Conservation (phyloP, 2,113 vertebrate genomes). For the Menidia beryllina region DNA sequence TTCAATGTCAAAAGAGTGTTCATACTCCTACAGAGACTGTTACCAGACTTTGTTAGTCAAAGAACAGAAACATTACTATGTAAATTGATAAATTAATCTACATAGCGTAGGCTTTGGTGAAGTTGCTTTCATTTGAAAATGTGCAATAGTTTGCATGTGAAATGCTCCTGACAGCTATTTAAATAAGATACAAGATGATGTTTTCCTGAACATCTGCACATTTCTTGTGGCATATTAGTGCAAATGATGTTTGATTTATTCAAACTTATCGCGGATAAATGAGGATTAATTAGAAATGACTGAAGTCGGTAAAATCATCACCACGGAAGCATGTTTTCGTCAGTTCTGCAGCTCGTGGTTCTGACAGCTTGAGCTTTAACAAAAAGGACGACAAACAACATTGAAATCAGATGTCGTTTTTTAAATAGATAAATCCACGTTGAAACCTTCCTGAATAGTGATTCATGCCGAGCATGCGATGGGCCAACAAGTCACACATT, state of each 20-base stretch:
- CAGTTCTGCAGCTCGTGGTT: not conserved
- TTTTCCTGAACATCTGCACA: constrained; percentile 25
- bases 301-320: constrained; percentile 1
- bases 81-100: not conserved
- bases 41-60: not conserved
- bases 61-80: not conserved
- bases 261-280: not conserved
- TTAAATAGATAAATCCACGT: constrained; percentile 17
- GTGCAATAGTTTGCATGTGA: constrained; percentile 6
- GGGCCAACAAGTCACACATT: constrained; percentile 1
- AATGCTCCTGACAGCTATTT: constrained; percentile 15
- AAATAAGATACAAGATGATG: constrained; percentile 18
- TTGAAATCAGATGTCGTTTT: not conserved
- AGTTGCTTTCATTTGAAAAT: not conserved
- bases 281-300: constrained; percentile 30
- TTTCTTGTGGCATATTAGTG: constrained; percentile 5
- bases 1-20: too few species aligned
- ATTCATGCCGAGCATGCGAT: constrained; percentile 12
- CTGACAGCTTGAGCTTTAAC: not conserved
- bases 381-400: not conserved
- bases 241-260: constrained; percentile 28
- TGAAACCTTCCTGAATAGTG: constrained; percentile 23
- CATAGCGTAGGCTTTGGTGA: not conserved
- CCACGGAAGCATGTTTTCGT: not conserved
- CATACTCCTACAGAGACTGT: not conserved